Conservation (phyloP, 2,888 invertebrate genomes). For the Willowsia nigromaculata region DNA sequence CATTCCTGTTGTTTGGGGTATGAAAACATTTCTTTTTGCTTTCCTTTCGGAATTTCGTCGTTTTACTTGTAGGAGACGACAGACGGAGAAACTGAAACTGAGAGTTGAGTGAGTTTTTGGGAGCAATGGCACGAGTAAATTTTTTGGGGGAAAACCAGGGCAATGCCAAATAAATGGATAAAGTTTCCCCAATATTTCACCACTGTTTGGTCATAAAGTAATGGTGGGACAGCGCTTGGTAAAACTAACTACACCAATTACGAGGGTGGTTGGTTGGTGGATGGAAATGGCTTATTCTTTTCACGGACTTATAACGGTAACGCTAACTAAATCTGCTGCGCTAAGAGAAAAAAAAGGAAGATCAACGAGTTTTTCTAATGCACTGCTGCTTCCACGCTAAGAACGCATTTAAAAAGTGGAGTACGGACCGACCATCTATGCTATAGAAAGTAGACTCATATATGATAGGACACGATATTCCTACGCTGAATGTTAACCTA, state of each 20-base stretch:
- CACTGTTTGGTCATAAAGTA: slow-evolving; percentile 71
- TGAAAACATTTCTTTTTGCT: neutral
- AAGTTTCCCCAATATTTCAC: slow-evolving; percentile 78
- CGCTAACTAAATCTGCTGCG: slow-evolving; percentile 15
- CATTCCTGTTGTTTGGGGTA: neutral
- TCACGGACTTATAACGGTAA: neutral
- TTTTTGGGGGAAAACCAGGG: slow-evolving; percentile 61
- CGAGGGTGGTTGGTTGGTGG: slow-evolving; percentile 46
- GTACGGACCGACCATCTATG: neutral
- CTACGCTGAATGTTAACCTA: neutral
- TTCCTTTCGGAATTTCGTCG: neutral
- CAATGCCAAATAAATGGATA: slow-evolving; percentile 78
- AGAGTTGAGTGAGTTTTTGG: slow-evolving; percentile 35
- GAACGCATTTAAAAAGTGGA: slow-evolving; percentile 15
- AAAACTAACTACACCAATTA: slow-evolving; percentile 74
- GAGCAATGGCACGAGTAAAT: slow-evolving; percentile 54
- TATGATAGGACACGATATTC: neutral
- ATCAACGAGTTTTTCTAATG: slow-evolving; percentile 35
- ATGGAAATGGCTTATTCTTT: slow-evolving; percentile 48
- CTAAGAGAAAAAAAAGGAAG: slow-evolving; percentile 34
- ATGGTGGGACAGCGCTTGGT: slow-evolving; percentile 71
- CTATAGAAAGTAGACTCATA: neutral
- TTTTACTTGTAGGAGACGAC: neutral
- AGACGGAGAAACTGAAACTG: neutral
- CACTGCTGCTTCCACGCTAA: slow-evolving; percentile 6